These are phyloP conservation scores for Cottus gobio DNA, from an alignment of 2,113 vertebrate species.

Conservation along the genomic window DNA sequence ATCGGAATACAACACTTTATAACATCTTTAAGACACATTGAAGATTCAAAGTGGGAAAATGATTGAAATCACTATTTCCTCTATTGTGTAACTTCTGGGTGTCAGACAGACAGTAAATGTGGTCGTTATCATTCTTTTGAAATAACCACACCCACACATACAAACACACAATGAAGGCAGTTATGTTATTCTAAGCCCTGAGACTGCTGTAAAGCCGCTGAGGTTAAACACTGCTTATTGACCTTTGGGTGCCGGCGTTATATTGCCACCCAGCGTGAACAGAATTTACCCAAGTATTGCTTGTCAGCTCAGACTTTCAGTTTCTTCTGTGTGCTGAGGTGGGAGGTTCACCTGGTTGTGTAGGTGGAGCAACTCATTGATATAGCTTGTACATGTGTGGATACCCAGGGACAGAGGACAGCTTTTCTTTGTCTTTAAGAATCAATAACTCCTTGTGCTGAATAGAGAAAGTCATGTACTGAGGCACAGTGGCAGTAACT, in stretches of 20 bases:
- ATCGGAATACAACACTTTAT: neutral
- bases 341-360: slow-evolving; percentile 17
- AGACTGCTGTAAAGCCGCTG: neutral
- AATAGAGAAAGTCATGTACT: neutral
- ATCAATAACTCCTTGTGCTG: slow-evolving; percentile 34
- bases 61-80: neutral
- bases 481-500: neutral
- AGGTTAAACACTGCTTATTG: slow-evolving; percentile 13
- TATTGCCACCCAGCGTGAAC: neutral
- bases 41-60: neutral
- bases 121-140: neutral
- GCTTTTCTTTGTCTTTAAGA: slow-evolving; percentile 13
- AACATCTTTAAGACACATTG: neutral
- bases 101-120: slow-evolving; percentile 2
- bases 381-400: slow-evolving; percentile 8
- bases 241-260: slow-evolving; percentile 10
- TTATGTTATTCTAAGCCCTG: neutral
- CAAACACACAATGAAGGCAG: neutral
- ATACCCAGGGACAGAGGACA: slow-evolving; percentile 29
- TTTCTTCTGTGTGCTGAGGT: slow-evolving; percentile 32
- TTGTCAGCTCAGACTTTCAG: slow-evolving; percentile 36
- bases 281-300: neutral
- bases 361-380: slow-evolving; percentile 33
- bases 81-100: neutral
- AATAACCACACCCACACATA: neutral